Percentiles rank a stretch among this genome's conserved stretches.
phyloP scores from a whole-genome alignment of 1,140 invertebrate genomes.

The Scaptodrosophila lebanonensis region DNA sequence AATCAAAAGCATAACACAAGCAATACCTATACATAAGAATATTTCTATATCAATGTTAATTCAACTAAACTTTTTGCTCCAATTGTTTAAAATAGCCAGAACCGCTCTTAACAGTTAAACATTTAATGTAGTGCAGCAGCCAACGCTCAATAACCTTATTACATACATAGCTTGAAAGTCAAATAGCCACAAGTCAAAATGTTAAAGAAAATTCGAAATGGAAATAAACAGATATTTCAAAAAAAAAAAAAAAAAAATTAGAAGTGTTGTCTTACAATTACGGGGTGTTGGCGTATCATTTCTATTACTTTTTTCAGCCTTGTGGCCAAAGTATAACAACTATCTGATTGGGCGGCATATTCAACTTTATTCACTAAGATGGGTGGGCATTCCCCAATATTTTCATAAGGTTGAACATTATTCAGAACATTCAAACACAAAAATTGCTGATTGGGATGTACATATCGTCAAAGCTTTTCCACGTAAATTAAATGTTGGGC shows the following conservation, averaged over 20 bases:
- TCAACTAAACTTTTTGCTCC: constrained; percentile 36
- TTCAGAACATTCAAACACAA: no score
- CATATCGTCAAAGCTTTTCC: no score
- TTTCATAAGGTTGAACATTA: no score
- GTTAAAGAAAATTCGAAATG: constrained; percentile 30
- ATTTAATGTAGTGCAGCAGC: constrained; percentile 50
- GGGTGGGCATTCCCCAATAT: no score
- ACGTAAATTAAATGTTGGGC: no score
- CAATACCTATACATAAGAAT: constrained; percentile 45
- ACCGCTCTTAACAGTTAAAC: constrained; percentile 46
- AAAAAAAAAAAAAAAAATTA: constrained; percentile 39
- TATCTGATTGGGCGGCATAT: no score
- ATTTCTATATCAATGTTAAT: constrained; percentile 54
- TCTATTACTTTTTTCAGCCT: no score
- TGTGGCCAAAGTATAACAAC: no score
- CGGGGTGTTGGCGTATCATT: no score
- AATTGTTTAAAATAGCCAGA: constrained; percentile 51
- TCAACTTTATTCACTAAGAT: no score
- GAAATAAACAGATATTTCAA: constrained; percentile 9
- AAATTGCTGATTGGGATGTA: no score
- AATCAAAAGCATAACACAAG: constrained; percentile 39
- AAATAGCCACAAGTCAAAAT: constrained; percentile 66
- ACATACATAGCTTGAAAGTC: constrained; percentile 54
- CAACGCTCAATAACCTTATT: constrained; percentile 58
- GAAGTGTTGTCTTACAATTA: no score